A percentile compares a stretch with the other conserved stretches of the same genome.
Conservation (phyloP, 2,797 vertebrate genomes). For the Leptodactylus fallax region DNA sequence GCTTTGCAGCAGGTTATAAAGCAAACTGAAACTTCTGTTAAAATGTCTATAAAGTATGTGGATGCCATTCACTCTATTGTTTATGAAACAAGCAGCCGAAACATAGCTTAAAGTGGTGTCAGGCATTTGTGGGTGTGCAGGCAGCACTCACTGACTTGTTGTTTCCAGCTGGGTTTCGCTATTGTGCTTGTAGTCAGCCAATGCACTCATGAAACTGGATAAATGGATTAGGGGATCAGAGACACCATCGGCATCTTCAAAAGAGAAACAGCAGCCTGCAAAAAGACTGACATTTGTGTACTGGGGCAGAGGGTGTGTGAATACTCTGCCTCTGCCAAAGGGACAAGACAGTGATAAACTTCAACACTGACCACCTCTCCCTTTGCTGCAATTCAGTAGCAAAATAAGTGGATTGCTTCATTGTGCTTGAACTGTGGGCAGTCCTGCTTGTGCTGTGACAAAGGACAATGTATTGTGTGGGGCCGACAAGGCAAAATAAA, state of each 20-base stretch:
- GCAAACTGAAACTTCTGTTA: conserved; percentile 37
- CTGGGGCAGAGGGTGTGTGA: conserved; percentile 80
- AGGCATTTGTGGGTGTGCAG: conserved; percentile 73
- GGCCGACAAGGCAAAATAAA: conserved; percentile 78
- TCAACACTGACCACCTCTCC: conserved; percentile 79
- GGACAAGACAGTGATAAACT: conserved; percentile 91
- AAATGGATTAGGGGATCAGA: conserved; percentile 86
- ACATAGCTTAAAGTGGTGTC: conserved; percentile 72
- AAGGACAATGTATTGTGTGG: conserved; percentile 80
- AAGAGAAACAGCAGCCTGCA: conserved; percentile 72
- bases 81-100: conserved; percentile 72
- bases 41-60: conserved; percentile 11
- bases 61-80: conserved; percentile 68
- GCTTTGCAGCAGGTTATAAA: conserved; percentile 55
- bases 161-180: conserved; percentile 76
- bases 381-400: conserved; percentile 78
- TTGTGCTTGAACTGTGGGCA: conserved; percentile 82
- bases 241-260: conserved; percentile 82
- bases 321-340: conserved; percentile 83
- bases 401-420: conserved; percentile 87
- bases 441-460: conserved; percentile 79
- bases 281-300: conserved; percentile 79
- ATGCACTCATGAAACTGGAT: conserved; percentile 81
- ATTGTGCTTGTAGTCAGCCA: conserved; percentile 80
- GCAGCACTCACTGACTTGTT: conserved; percentile 71